These are phyloP conservation scores for Athene cunicularia DNA, from an alignment of 2,113 vertebrate genomes.

Conservation along the genomic window DNA sequence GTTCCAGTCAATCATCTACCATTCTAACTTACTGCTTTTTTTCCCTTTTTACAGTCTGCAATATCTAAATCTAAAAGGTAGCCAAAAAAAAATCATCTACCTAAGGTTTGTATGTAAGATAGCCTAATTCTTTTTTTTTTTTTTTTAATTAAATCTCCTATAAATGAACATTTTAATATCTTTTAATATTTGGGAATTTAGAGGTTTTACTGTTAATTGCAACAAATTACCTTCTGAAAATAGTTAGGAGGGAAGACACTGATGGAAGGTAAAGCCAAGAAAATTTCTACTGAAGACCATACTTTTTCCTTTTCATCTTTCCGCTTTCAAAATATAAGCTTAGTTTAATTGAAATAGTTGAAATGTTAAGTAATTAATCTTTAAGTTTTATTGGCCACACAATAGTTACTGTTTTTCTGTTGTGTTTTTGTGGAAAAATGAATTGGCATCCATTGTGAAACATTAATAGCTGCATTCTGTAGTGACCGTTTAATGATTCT, in stretches of 20 bases:
- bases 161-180: background rate
- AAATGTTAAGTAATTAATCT: background rate
- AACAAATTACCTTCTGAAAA: background rate
- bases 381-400: background rate
- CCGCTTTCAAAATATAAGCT: background rate
- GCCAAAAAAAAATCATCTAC: background rate
- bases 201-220: background rate
- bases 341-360: background rate
- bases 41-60: background rate
- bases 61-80: background rate
- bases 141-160: background rate
- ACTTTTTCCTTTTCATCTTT: background rate
- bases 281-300: background rate
- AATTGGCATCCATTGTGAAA: background rate
- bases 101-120: background rate
- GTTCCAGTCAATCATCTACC: background rate
- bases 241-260: background rate
- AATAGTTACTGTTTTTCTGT: background rate
- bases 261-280: background rate
- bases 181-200: background rate
- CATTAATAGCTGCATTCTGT: background rate
- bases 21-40: fast-evolving
- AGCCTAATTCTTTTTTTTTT: background rate
- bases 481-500: background rate
- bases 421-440: background rate